Evolutionary conservation across 2,797 vertebrate species (phyloP).

Genomic region (Rhabdophis nuchalis): DNA sequence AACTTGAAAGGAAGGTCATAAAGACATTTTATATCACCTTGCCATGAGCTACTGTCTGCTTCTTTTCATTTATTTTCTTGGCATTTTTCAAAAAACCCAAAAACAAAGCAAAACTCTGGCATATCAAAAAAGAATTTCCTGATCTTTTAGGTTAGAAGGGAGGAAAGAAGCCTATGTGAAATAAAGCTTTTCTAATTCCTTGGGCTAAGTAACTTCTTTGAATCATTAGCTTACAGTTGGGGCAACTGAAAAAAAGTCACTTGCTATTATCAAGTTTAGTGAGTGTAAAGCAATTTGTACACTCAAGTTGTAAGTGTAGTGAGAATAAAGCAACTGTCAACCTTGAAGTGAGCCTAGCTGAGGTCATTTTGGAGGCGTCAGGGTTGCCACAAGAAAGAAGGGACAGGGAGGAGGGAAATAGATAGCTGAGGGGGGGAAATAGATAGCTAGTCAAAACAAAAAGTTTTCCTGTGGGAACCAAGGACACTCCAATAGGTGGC

Average conservation of each 20-base stretch:
- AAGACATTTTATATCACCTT: constrained; percentile 61
- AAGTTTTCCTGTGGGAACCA: too few relatives aligned
- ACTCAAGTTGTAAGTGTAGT: not conserved
- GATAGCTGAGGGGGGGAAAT: too few relatives aligned
- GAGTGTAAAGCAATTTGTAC: not conserved
- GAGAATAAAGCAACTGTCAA: not conserved
- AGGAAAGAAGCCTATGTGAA: constrained; percentile 45
- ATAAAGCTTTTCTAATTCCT: not conserved
- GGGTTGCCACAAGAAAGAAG: too few relatives aligned
- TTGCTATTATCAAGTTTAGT: not conserved
- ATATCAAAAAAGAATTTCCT: constrained; percentile 51
- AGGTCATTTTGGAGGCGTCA: too few relatives aligned
- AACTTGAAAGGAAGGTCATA: constrained; percentile 69
- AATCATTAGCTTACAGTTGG: not conserved
- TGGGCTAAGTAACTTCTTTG: not conserved
- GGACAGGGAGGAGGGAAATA: too few relatives aligned
- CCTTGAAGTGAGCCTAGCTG: too few relatives aligned
- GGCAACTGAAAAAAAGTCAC: not conserved
- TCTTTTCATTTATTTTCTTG: constrained; percentile 57
- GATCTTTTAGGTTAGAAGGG: constrained; percentile 44
- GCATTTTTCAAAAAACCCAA: constrained; percentile 36
- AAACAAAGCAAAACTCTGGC: not conserved
- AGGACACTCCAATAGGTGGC: too few relatives aligned
- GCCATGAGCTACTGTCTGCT: constrained; percentile 61
- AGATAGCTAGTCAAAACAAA: too few relatives aligned